phyloP scores from a whole-genome alignment of 2,888 invertebrate genomes.

The Amphipyra tragopoginis region DNA sequence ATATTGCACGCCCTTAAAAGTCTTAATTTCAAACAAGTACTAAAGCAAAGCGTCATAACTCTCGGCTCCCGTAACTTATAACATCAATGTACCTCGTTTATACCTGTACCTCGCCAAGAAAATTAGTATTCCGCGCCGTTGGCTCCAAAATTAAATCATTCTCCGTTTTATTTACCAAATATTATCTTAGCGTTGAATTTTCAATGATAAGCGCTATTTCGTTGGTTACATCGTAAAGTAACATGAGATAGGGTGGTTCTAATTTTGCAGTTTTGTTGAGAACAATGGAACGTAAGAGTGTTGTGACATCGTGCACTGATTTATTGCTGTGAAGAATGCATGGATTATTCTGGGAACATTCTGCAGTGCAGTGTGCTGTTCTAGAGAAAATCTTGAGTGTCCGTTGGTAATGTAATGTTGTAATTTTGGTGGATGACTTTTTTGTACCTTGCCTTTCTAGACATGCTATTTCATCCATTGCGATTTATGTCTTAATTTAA shows the following conservation, averaged over 20 bases:
- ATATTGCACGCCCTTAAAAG: slow-evolving; percentile 6
- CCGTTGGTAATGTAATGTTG: not conserved
- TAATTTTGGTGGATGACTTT: not conserved
- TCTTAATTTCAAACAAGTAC: slow-evolving; percentile 35
- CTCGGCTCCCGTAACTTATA: slow-evolving; percentile 28
- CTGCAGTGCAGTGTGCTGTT: not conserved
- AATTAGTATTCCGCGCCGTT: slow-evolving; percentile 57
- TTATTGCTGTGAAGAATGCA: slow-evolving; percentile 25
- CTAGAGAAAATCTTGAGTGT: not conserved
- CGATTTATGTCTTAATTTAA: no score
- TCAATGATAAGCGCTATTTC: slow-evolving; percentile 50
- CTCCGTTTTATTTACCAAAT: slow-evolving; percentile 56
- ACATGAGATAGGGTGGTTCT: slow-evolving; percentile 33
- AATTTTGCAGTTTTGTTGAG: slow-evolving; percentile 35
- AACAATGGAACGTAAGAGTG: slow-evolving; percentile 20
- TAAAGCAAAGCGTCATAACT: slow-evolving; percentile 26
- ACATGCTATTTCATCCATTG: no score
- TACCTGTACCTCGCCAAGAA: slow-evolving; percentile 43
- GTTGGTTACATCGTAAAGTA: slow-evolving; percentile 37
- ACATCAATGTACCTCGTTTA: slow-evolving; percentile 49
- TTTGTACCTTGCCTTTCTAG: no score
- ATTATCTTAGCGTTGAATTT: slow-evolving; percentile 54
- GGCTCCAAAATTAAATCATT: slow-evolving; percentile 58
- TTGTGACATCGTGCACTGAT: slow-evolving; percentile 24
- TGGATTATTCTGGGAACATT: slow-evolving; percentile 1